Evolutionary conservation across 2,113 vertebrate species (phyloP).

Genomic region (Morphnarchus princeps): DNA sequence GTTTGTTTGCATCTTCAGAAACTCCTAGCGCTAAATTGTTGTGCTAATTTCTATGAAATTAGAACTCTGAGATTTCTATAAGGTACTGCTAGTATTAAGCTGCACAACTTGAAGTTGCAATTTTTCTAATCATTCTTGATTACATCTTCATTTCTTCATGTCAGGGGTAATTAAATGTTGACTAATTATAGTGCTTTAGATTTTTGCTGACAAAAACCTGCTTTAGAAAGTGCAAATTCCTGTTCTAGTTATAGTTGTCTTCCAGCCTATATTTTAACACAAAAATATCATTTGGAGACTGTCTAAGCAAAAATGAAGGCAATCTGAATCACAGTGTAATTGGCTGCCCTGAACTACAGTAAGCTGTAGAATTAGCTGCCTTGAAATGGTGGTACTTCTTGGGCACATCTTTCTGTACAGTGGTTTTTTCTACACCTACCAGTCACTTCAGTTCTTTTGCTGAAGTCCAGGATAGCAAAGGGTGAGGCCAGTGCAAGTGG

Average conservation of each 20-base stretch:
- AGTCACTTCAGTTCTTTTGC: not conserved
- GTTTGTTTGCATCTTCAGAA: not conserved
- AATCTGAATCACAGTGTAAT: not conserved
- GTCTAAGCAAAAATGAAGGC: not conserved
- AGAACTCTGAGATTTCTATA: not conserved
- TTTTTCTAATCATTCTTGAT: conserved; percentile 54
- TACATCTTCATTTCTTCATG: conserved; percentile 11
- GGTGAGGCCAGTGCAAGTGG: not conserved
- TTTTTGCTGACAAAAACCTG: conserved; percentile 36
- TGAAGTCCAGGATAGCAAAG: not conserved
- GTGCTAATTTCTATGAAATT: not conserved
- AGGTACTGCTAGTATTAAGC: not conserved
- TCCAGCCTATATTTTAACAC: not conserved
- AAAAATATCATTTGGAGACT: not conserved
- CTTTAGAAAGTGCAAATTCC: not conserved
- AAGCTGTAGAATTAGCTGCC: not conserved
- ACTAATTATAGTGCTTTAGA: conserved; percentile 19
- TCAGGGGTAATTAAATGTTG: conserved; percentile 36
- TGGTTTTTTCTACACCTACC: not conserved
- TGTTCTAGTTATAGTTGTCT: not conserved
- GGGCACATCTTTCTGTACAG: not conserved
- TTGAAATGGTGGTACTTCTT: not conserved
- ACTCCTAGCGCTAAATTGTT: not conserved
- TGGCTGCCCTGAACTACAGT: not conserved
- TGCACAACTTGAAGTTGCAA: not conserved